Base-by-base conservation (phyloP, 2,113 vertebrate genomes). In the Ia io region DNA sequence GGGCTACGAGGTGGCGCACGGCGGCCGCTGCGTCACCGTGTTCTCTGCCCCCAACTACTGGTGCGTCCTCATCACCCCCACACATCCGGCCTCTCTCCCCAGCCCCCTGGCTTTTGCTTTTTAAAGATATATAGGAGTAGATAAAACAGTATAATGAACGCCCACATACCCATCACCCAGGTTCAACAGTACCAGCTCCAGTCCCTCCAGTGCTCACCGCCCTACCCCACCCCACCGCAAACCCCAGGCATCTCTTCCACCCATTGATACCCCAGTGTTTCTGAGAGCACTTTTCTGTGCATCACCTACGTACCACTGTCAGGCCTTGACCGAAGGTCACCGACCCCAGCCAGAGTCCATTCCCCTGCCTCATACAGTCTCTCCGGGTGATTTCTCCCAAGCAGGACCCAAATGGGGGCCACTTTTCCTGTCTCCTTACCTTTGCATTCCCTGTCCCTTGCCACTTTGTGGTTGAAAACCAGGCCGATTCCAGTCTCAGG, bases 1-100 rank as follows among this genome's bases (percentile, higher is more conserved):
- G 96, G 99, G 99, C 86, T 99, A 99, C 1, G 99, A 99, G 98
- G 98, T 99, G 98, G 99, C 99, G 22, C 99, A 99, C 80, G 99
- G 98, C 4, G 99, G 99, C 97, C 99, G 99, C 97, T 99, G 99
- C 51, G 99, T 99, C 98, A 99, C 99, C 0, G 99, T 99, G 97
- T 99, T 99, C 98, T 99, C 99, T 0, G 99, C 99, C 47, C 99
- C 99, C 98, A 99, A 99, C 98, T 99, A 99, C 99, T 99, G 99
- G 99, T 99, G 97, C 30, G 98, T 92, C 22, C 30, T 23, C 1
- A 0, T 8, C 0, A 0, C 2, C 0, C 0, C 3, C 17, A 0
- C 25, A 35, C 42, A 1, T 1, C 83, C 0, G 0, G 44, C 40
- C 9, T 32, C 42, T 56, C 28, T 12, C 16, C 28, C 28, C 25